These are phyloP conservation scores for Cosmia trapezina DNA, from an alignment of 2,888 invertebrate genomes.

Conservation along the genomic window DNA sequence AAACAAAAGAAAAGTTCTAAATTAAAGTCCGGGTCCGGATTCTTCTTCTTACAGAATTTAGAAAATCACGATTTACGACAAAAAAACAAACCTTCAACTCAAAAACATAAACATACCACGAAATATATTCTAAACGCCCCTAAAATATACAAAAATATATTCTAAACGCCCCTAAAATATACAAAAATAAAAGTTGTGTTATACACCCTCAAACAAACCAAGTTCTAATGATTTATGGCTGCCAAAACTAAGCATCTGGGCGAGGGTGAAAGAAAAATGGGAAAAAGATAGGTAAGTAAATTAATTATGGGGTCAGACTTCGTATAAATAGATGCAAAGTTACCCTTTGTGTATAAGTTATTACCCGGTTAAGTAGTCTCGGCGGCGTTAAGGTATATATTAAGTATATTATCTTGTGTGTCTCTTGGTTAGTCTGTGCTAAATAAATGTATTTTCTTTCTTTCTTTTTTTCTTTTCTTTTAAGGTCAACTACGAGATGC, in stretches of 20 bases:
- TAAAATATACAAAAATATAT: constrained; percentile 36
- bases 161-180: constrained; percentile 36
- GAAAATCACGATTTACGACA: no score
- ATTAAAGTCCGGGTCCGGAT: neutral
- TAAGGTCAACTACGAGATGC: no score
- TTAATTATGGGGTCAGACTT: constrained; percentile 37
- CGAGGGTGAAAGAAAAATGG: constrained; percentile 23
- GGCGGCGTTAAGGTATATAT: no score
- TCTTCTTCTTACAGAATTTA: neutral
- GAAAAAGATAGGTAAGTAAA: constrained; percentile 19
- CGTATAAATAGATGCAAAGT: neutral
- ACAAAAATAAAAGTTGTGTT: constrained; percentile 41
- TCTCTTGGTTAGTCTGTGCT: no score
- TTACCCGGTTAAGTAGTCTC: no score
- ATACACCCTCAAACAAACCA: constrained; percentile 26
- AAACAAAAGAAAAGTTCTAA: neutral
- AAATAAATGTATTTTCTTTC: no score
- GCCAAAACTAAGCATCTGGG: constrained; percentile 48
- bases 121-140: constrained; percentile 28
- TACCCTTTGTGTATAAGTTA: no score
- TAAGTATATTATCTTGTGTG: no score
- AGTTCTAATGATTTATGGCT: constrained; percentile 52
- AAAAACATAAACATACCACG: constrained; percentile 6
- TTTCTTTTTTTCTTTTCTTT: no score
- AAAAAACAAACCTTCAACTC: neutral